Evolutionary conservation across 1,140 invertebrate genomes (phyloP), one percentile per base, ranked within the genome.

Genomic region (Chymomyza costata): DNA sequence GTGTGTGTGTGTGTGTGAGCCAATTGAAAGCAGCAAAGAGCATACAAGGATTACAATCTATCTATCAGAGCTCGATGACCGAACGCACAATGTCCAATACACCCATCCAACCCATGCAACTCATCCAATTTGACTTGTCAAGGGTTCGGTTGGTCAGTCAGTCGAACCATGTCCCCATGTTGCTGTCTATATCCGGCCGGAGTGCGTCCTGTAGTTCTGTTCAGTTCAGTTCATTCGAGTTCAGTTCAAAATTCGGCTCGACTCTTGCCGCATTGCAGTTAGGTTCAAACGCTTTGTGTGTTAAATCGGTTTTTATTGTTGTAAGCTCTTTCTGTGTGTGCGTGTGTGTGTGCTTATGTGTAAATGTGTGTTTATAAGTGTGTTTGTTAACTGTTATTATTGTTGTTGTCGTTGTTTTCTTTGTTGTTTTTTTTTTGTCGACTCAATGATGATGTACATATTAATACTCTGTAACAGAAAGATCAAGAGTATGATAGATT

Each of bases 271-370:
- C 71, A 78, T 64, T 80, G 71, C 71, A 80, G 73, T 66, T 32
- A 47, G 53, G 65, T 54, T 76, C 71, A 78, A 70, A 52, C 50
- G 66, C 62, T 71, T 78, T 70, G 66, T 63, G 60, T 57, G 56
- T 50, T 71, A 78, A 78, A 78, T 64, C 66, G 48, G 53, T 62
- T 60, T 78, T 78, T 80, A 78, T 80, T 78, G 73, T 80, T 80
- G 71, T 76, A 78, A 40, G 70, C 65, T 76, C 70, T 78, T 38
- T 19, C 44, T 50, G 51, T 56, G 46, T 43, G 30, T 11, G 35
- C 31, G 31, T 44, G 41, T 64, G 47, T 43, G 25, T 37, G 6
- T 31, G 48, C 21, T 31, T 63, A 32, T 56, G 38, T 48, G 19
- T 44, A 30, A 30, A 17, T 17, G 18, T 28, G 18, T 41, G 15